These are phyloP conservation scores for Papilio aristodemus DNA, from an alignment of 1,140 invertebrate species.

Conservation along the genomic window DNA sequence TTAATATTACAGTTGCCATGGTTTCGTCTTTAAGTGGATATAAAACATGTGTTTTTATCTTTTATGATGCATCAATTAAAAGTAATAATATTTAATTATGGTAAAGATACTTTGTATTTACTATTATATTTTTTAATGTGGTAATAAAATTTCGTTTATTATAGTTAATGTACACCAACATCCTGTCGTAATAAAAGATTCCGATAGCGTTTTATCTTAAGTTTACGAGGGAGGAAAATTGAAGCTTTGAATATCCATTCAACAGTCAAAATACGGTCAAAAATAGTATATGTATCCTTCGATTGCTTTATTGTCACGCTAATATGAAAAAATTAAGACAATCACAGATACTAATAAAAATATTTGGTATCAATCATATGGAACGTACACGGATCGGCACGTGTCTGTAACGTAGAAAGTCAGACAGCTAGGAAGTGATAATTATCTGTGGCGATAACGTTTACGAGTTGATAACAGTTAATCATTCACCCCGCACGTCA, in stretches of 20 bases:
- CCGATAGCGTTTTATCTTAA: not conserved
- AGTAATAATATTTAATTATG: not conserved
- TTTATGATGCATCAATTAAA: not conserved
- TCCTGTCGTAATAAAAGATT: slow-evolving; percentile 3
- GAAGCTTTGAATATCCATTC: not conserved
- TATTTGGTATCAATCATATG: too few relatives aligned
- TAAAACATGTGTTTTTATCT: too few relatives aligned
- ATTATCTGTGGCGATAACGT: not conserved
- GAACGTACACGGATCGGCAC: too few relatives aligned
- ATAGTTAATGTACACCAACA: not conserved
- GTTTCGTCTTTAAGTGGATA: too few relatives aligned
- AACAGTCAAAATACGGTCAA: too few relatives aligned
- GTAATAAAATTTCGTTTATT: not conserved
- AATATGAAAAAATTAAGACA: too few relatives aligned
- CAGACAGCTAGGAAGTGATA: slow-evolving; percentile 17
- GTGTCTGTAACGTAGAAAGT: not conserved
- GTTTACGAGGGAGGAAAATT: not conserved
- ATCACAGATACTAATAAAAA: too few relatives aligned
- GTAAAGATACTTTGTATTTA: slow-evolving; percentile 1
- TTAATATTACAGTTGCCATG: too few relatives aligned
- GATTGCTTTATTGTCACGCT: too few relatives aligned
- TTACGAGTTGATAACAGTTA: not conserved
- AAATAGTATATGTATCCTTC: too few relatives aligned
- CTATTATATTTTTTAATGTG: not conserved
- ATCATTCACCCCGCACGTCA: not conserved